Conservation (phyloP, 2,888 invertebrate species). For the Hyposoter didymator region DNA sequence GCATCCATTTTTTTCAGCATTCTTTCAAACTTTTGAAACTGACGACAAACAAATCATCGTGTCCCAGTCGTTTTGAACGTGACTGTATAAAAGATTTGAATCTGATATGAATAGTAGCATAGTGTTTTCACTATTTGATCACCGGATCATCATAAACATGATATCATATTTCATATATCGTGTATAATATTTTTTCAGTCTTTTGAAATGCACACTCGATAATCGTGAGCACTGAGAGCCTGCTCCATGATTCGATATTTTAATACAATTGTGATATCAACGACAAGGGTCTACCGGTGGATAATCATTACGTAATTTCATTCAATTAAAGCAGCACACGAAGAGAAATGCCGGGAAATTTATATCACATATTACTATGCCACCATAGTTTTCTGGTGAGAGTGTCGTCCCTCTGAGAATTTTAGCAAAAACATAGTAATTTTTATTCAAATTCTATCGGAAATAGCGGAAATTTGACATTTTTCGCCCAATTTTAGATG, state of each 20-base stretch:
- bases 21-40: neutral
- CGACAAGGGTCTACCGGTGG: neutral
- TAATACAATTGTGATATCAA: neutral
- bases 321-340: too few species aligned
- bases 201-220: neutral
- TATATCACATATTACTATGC: too few species aligned
- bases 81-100: neutral
- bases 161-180: neutral
- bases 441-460: too few species aligned
- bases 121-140: neutral
- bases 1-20: neutral
- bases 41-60: neutral
- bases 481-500: too few species aligned
- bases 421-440: too few species aligned
- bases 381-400: too few species aligned
- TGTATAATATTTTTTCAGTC: neutral
- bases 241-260: neutral
- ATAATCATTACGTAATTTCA: neutral
- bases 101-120: neutral
- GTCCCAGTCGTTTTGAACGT: neutral
- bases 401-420: too few species aligned
- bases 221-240: neutral
- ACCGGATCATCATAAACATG: neutral
- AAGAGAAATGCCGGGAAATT: too few species aligned
- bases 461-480: too few species aligned